Percentiles rank a stretch among this genome's conserved stretches.
These are phyloP conservation scores for Myopa testacea DNA, from an alignment of 2,888 invertebrate genomes.

Conservation along the genomic window DNA sequence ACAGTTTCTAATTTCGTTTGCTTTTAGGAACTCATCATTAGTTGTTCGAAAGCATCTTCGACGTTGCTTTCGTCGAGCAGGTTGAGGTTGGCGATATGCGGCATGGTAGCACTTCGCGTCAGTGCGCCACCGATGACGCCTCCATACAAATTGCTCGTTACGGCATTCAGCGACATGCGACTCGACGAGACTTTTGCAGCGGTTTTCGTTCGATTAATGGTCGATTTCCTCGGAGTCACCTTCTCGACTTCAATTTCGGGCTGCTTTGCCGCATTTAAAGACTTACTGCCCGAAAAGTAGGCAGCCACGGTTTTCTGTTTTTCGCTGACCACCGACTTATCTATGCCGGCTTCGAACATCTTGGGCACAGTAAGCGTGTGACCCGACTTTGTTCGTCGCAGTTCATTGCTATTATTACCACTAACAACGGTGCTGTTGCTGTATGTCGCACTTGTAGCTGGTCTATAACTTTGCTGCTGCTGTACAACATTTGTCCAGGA, in stretches of 20 bases:
- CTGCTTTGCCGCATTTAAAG: slow-evolving; percentile 58
- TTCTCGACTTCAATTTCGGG: slow-evolving; percentile 47
- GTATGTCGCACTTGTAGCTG: background rate
- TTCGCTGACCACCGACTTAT: slow-evolving; percentile 75
- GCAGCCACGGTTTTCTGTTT: slow-evolving; percentile 82
- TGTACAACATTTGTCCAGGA: slow-evolving; percentile 81
- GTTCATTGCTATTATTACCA: slow-evolving; percentile 39
- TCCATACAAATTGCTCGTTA: slow-evolving; percentile 46
- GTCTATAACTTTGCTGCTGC: slow-evolving; percentile 43
- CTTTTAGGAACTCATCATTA: slow-evolving; percentile 73
- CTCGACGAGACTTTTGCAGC: slow-evolving; percentile 70
- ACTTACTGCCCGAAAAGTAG: slow-evolving; percentile 73
- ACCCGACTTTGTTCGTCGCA: slow-evolving; percentile 77
- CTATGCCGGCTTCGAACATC: slow-evolving; percentile 83
- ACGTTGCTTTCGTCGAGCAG: slow-evolving; percentile 83
- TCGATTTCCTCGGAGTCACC: slow-evolving; percentile 57
- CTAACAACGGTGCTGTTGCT: slow-evolving; percentile 62
- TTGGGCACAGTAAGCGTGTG: slow-evolving; percentile 81
- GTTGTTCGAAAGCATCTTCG: slow-evolving; percentile 88
- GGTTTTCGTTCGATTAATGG: slow-evolving; percentile 69
- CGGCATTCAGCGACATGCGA: slow-evolving; percentile 62
- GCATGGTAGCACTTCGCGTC: slow-evolving; percentile 82
- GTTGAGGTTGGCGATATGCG: slow-evolving; percentile 76
- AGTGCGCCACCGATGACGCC: slow-evolving; percentile 69
- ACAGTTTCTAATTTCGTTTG: slow-evolving; percentile 9